Evolutionary conservation across 2,113 vertebrate genomes (phyloP).

Genomic region (Bos indicus): DNA sequence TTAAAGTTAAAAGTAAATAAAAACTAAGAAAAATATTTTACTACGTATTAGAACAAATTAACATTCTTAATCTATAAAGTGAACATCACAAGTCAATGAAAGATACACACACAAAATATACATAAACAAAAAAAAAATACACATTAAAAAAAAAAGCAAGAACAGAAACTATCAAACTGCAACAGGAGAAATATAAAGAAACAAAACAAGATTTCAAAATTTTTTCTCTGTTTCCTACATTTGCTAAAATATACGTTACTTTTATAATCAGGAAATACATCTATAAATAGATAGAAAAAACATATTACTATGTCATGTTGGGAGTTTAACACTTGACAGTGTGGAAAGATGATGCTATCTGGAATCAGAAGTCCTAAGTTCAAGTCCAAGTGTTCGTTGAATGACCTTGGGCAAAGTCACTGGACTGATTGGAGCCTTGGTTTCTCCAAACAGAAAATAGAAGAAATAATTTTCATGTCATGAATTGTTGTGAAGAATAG

Average conservation of each 20-base stretch:
- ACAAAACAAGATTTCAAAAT: not conserved
- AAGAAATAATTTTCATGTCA: not conserved
- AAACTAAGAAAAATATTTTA: constrained; percentile 19
- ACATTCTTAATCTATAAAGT: not conserved
- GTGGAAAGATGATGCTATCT: not conserved
- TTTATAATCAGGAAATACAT: not conserved
- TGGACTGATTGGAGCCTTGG: not conserved
- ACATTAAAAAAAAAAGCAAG: constrained; percentile 1
- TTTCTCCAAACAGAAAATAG: constrained; percentile 5
- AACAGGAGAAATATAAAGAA: not conserved
- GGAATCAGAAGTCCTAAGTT: not conserved
- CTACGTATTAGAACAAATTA: not conserved
- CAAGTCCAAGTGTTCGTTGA: not conserved
- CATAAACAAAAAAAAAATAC: not conserved
- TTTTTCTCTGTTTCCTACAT: not conserved
- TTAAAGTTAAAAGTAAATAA: constrained; percentile 20
- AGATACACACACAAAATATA: not conserved
- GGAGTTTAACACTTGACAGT: not conserved
- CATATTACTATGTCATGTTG: not conserved
- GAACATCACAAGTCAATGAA: not conserved
- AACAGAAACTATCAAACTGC: not conserved
- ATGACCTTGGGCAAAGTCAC: not conserved
- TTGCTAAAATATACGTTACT: not conserved
- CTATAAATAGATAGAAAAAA: not conserved
- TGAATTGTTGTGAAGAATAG: not conserved